Percentiles rank a stretch among this genome's conserved stretches.
Evolutionary conservation across 2,113 vertebrate genomes (phyloP).

Genomic region (Chionis minor): DNA sequence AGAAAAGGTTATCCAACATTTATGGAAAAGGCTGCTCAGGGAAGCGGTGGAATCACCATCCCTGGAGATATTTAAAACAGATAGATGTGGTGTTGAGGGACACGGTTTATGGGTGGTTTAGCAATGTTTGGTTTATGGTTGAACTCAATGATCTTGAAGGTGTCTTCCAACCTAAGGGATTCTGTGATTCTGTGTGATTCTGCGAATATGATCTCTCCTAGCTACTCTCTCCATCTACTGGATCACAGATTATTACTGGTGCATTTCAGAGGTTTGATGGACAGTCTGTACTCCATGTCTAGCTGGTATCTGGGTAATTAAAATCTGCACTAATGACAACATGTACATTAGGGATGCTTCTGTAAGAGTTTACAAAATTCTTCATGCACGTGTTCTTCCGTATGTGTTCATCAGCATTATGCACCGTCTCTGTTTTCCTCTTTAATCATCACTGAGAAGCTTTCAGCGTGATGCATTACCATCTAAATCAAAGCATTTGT

Average conservation of each 20-base stretch:
- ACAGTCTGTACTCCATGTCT: background rate
- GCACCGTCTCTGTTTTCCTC: background rate
- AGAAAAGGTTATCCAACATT: no score
- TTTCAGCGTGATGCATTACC: background rate
- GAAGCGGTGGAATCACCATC: no score
- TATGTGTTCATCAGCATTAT: background rate
- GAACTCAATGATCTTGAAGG: no score
- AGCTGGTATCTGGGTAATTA: background rate
- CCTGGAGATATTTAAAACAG: no score
- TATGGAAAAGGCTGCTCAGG: no score
- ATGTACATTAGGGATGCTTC: background rate
- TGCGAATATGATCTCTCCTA: background rate
- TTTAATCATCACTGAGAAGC: background rate
- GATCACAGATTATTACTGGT: background rate
- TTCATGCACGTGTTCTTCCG: background rate
- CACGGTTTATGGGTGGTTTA: no score
- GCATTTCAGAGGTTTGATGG: background rate
- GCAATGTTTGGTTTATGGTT: no score
- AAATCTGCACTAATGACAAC: background rate
- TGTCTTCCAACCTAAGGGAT: no score
- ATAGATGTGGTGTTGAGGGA: no score
- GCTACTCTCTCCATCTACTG: background rate
- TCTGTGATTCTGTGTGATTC: no score
- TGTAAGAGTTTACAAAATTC: background rate
- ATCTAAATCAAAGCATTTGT: background rate